phyloP scores from a whole-genome alignment of 2,888 invertebrate species.

The Dione vanillae region DNA sequence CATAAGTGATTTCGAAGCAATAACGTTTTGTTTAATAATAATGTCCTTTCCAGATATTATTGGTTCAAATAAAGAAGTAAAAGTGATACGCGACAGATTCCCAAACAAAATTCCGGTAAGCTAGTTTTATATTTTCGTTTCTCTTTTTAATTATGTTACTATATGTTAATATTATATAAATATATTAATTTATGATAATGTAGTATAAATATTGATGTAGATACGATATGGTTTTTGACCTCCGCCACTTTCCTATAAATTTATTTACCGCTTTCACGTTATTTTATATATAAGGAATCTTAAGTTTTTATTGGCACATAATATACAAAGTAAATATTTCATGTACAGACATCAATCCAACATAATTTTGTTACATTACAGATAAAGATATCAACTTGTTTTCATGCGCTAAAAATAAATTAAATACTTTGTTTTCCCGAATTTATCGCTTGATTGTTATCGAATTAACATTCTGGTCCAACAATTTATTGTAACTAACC shows the following conservation, averaged over 20 bases:
- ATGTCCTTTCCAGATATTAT: conserved; percentile 53
- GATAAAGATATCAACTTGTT: conserved; percentile 7
- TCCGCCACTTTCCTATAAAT: background rate
- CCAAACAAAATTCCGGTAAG: conserved; percentile 92
- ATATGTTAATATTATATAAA: no score
- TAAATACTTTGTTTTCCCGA: background rate
- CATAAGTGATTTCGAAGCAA: background rate
- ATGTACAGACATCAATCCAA: background rate
- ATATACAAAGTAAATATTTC: conserved; percentile 4
- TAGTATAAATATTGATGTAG: no score
- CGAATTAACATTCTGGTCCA: background rate
- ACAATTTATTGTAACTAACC: conserved; percentile 18
- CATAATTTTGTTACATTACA: background rate
- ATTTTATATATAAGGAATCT: no score
- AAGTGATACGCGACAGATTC: conserved; percentile 89
- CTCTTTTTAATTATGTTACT: background rate
- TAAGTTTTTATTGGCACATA: no score
- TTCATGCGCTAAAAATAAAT: conserved; percentile 20
- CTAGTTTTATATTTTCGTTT: conserved; percentile 52
- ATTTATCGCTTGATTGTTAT: conserved; percentile 23
- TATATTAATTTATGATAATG: no score
- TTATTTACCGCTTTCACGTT: background rate
- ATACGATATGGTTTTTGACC: background rate
- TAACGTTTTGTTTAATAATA: background rate
- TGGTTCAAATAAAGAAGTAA: conserved; percentile 84